Conservation (phyloP, 2,888 invertebrate species). For the Tetranychus piercei region DNA sequence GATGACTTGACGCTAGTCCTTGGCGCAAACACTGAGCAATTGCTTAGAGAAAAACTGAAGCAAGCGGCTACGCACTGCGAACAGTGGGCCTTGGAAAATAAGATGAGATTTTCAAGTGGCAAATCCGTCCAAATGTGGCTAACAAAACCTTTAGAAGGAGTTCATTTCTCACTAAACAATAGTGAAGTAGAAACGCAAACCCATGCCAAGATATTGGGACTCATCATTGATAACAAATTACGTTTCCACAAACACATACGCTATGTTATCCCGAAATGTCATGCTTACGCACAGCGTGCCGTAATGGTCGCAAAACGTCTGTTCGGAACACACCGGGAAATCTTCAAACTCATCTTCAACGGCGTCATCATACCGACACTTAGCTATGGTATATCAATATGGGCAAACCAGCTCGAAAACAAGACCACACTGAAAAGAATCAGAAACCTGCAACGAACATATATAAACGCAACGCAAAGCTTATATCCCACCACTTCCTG, state of each 20-base stretch:
- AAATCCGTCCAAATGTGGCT: neutral
- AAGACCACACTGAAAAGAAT: neutral
- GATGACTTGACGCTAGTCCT: slow-evolving; percentile 8
- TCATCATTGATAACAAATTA: neutral
- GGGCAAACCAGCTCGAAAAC: neutral
- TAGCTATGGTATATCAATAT: neutral
- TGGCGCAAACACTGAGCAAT: neutral
- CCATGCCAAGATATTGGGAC: neutral
- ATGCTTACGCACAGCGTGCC: too few relatives aligned
- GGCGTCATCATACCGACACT: neutral
- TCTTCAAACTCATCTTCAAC: too few relatives aligned
- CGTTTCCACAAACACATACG: too few relatives aligned
- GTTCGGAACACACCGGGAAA: neutral
- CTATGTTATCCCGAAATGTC: too few relatives aligned
- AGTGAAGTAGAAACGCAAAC: neutral
- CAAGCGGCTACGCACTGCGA: neutral
- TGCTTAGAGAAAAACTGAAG: neutral
- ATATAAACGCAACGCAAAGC: too few relatives aligned
- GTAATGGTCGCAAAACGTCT: neutral
- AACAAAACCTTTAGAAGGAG: neutral
- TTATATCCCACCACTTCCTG: too few relatives aligned
- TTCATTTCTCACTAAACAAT: neutral
- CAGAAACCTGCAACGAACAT: too few relatives aligned
- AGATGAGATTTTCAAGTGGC: neutral
- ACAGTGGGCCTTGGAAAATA: neutral